These are phyloP conservation scores for Brachypodius melanocephalos DNA, from an alignment of 2,113 vertebrate genomes.

Conservation along the genomic window DNA sequence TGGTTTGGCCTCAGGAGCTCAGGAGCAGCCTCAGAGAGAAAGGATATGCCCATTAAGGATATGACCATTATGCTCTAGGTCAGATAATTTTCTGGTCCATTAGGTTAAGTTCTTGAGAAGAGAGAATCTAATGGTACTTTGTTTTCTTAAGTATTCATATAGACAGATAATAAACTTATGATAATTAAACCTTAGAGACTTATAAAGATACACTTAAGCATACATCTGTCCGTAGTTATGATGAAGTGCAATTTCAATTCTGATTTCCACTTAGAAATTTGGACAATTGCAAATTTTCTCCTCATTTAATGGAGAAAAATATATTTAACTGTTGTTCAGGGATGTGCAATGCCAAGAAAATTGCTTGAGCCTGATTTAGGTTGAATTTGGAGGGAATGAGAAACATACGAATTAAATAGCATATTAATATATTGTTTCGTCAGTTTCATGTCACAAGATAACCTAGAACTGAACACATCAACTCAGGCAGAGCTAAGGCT, in stretches of 20 bases:
- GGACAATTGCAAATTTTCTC: neutral
- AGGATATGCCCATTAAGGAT: neutral
- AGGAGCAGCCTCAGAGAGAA: neutral
- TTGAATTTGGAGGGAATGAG: neutral
- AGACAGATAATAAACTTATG: conserved; percentile 39
- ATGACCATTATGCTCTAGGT: neutral
- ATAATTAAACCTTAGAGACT: conserved; percentile 33
- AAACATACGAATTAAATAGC: neutral
- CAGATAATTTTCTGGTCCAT: conserved; percentile 43
- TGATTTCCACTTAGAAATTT: conserved; percentile 36
- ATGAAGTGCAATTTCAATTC: neutral
- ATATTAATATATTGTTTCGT: neutral
- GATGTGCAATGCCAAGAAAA: neutral
- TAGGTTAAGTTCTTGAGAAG: conserved; percentile 31
- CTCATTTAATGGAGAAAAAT: neutral
- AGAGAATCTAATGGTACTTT: conserved; percentile 17
- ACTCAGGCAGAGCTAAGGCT: neutral
- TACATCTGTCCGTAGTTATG: neutral
- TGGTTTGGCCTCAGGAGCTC: neutral
- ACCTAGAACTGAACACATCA: neutral
- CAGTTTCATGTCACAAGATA: neutral
- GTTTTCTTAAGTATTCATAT: conserved; percentile 58
- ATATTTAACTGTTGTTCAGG: neutral
- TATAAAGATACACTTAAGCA: conserved; percentile 6
- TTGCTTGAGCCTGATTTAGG: neutral